Percentiles rank a stretch among this genome's conserved stretches.
These are phyloP conservation scores for Lasioglossum calceatum DNA, from an alignment of 2,888 invertebrate species.

Conservation along the genomic window DNA sequence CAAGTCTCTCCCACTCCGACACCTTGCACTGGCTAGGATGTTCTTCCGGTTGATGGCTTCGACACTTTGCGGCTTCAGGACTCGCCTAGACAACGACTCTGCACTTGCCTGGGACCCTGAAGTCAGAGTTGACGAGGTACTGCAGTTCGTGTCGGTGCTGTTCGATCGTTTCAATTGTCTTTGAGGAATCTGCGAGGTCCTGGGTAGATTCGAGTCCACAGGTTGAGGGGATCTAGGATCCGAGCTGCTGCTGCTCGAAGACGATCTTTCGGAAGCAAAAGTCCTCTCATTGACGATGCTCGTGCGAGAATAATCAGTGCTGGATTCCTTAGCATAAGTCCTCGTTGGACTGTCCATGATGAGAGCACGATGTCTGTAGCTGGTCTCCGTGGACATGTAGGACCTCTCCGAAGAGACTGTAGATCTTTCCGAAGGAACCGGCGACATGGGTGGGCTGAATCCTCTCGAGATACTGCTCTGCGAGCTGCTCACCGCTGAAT, in stretches of 20 bases:
- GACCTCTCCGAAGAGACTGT: slow-evolving; percentile 83
- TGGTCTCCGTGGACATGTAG: slow-evolving; percentile 85
- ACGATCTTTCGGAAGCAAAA: slow-evolving; percentile 80
- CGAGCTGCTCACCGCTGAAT: slow-evolving; percentile 94
- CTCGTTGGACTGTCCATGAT: slow-evolving; percentile 82
- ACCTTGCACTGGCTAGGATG: slow-evolving; percentile 94
- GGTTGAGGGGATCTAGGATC: slow-evolving; percentile 72
- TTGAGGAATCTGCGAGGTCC: slow-evolving; percentile 76
- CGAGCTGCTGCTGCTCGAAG: slow-evolving; percentile 85
- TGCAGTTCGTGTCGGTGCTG: slow-evolving; percentile 90
- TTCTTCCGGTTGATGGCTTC: slow-evolving; percentile 95
- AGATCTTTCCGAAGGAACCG: slow-evolving; percentile 87
- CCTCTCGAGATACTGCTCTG: slow-evolving; percentile 92
- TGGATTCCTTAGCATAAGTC: slow-evolving; percentile 38
- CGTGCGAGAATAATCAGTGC: slow-evolving; percentile 48
- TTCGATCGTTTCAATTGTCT: slow-evolving; percentile 87
- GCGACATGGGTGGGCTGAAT: slow-evolving; percentile 90
- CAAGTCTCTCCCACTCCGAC: slow-evolving; percentile 92
- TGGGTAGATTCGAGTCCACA: slow-evolving; percentile 50
- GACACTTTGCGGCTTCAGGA: slow-evolving; percentile 92
- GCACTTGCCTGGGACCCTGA: slow-evolving; percentile 90
- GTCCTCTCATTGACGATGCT: slow-evolving; percentile 58
- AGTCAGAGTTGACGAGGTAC: slow-evolving; percentile 90
- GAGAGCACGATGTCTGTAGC: slow-evolving; percentile 83
- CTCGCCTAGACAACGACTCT: slow-evolving; percentile 85